These are phyloP conservation scores for Dryococelus australis DNA, from an alignment of 2,888 invertebrate species.

Conservation along the genomic window DNA sequence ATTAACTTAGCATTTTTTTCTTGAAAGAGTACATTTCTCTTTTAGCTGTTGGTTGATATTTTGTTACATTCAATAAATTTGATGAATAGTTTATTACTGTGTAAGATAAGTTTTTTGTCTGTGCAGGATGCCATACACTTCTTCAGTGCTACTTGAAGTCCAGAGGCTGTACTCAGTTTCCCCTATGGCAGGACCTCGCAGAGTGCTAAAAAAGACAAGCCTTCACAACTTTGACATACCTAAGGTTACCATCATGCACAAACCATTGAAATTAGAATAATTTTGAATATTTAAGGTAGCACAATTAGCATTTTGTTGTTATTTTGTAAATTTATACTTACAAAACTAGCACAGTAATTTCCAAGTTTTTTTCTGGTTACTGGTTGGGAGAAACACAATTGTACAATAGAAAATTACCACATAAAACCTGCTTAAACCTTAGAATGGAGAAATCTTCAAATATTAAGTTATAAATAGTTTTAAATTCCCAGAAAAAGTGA, in stretches of 20 bases:
- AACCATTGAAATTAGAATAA: too few relatives aligned
- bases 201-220: conserved; percentile 63
- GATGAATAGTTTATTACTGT: too few relatives aligned
- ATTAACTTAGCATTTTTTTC: too few relatives aligned
- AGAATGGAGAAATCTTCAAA: too few relatives aligned
- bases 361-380: not conserved
- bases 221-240: conserved; percentile 66
- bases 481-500: too few relatives aligned
- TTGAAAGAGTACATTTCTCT: too few relatives aligned
- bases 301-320: too few relatives aligned
- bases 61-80: too few relatives aligned
- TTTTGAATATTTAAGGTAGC: too few relatives aligned
- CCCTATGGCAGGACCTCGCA: conserved; percentile 61
- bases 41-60: too few relatives aligned
- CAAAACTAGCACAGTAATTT: not conserved
- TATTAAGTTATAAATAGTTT: too few relatives aligned
- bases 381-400: not conserved
- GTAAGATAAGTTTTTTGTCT: too few relatives aligned
- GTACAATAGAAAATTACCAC: not conserved
- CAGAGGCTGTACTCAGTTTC: conserved; percentile 60
- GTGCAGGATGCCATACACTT: conserved; percentile 62
- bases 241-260: conserved; percentile 51
- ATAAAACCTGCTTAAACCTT: not conserved
- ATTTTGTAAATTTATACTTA: not conserved
- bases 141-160: conserved; percentile 64